These are phyloP conservation scores for Uloborus diversus DNA, from an alignment of 1,140 invertebrate genomes.

Conservation along the genomic window DNA sequence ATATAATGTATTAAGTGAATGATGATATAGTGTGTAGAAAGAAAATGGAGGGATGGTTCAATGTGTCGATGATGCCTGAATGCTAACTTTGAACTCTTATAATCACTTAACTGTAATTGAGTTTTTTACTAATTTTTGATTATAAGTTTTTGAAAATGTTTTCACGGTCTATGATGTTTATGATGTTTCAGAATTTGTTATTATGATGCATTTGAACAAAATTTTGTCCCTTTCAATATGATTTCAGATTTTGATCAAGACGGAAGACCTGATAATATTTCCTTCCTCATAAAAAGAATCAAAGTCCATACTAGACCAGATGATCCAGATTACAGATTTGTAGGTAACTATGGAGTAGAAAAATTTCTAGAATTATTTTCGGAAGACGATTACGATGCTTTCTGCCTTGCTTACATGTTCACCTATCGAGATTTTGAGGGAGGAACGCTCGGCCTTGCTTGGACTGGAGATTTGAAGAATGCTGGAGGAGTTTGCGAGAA, in stretches of 20 bases:
- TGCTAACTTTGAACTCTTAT: too few species aligned
- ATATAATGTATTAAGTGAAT: too few species aligned
- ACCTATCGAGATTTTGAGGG: conserved; percentile 98
- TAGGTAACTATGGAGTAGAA: conserved; percentile 92
- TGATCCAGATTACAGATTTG: conserved; percentile 86
- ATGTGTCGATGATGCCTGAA: too few species aligned
- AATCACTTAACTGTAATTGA: too few species aligned
- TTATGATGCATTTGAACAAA: too few species aligned
- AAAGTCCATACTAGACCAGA: conserved; percentile 90
- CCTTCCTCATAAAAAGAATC: conserved; percentile 95
- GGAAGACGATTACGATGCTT: conserved; percentile 98
- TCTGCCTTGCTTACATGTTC: conserved; percentile 99
- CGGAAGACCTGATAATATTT: conserved; percentile 89
- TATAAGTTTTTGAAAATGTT: too few species aligned
- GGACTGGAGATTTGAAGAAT: conserved; percentile 95
- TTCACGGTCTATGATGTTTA: too few species aligned
- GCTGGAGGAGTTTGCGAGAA: conserved; percentile 94
- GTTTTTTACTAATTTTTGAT: too few species aligned
- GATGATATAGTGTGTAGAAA: too few species aligned
- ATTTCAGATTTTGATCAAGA: conserved; percentile 93
- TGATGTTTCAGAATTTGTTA: too few species aligned
- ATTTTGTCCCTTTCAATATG: too few species aligned
- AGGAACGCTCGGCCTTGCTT: conserved; percentile 96
- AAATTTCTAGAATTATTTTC: conserved; percentile 94
- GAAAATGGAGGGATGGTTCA: too few species aligned